Evolutionary conservation across 2,113 vertebrate species (phyloP), one percentile per base, ranked within the genome.

Genomic region (Candoia aspera): DNA sequence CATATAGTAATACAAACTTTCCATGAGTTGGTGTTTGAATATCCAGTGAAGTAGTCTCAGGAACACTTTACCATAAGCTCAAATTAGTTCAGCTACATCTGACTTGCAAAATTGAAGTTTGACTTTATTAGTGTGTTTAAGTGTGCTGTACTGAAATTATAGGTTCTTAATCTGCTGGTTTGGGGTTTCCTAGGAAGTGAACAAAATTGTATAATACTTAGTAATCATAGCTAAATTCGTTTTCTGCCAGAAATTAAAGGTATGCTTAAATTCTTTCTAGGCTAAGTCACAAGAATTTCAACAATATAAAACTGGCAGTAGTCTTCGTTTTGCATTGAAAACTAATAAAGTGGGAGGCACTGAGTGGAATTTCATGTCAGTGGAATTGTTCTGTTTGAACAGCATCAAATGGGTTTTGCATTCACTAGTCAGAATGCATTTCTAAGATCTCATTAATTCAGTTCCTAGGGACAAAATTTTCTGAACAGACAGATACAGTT

Each of bases 351-450:
- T 60, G 94, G 90, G 94, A 96, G 93, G 95, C 95, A 96, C 0
- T 91, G 90, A 95, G 19, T 94, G 84, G 59, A 96, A 94, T 96
- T 84, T 95, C 57, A 93, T 95, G 93, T 90, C 91, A 92, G 93
- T 94, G 94, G 95, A 96, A 96, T 88, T 94, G 68, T 93, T 96
- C 96, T 95, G 95, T 91, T 93, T 95, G 95, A 93, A 95, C 93
- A 90, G 87, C 96, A 88, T 92, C 95, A 93, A 93, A 97, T 96
- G 94, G 93, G 96, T 97, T 97, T 96, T 92, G 91, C 95, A 96
- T 94, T 96, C 96, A 96, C 94, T 95, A 95, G 91, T 94, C 90
- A 94, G 95, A 92, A 93, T 95, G 79, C 83, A 93, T 93, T 97
- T 97, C 94, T 95, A 97, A 94, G 90, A 94, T 90, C 93, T 96